Percentiles rank a stretch among this genome's conserved stretches.
Evolutionary conservation across 2,888 invertebrate species (phyloP).

Genomic region (Uropetala carovei): DNA sequence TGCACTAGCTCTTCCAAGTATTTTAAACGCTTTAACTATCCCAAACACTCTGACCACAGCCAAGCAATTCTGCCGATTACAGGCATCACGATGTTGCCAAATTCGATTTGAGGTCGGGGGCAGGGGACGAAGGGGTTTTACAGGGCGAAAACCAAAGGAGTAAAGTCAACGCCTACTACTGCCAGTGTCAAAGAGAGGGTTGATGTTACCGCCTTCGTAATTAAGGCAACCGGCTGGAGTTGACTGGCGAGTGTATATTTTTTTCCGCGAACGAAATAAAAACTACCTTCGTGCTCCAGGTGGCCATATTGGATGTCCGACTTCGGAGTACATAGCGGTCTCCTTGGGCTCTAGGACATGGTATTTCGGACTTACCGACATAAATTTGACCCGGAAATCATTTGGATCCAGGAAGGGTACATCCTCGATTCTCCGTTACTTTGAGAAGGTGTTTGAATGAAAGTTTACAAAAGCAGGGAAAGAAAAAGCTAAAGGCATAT

Average conservation of each 20-base stretch:
- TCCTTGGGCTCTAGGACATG: slow-evolving; percentile 1
- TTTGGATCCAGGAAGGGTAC: neutral
- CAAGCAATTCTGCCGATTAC: slow-evolving; percentile 35
- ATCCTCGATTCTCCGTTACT: too few species aligned
- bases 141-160: slow-evolving; percentile 31
- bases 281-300: neutral
- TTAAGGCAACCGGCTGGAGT: slow-evolving; percentile 55
- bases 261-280: slow-evolving; percentile 10
- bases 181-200: slow-evolving; percentile 48
- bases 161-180: slow-evolving; percentile 29
- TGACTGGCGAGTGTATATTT: slow-evolving; percentile 50
- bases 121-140: slow-evolving; percentile 1
- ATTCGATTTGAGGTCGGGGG: slow-evolving; percentile 48
- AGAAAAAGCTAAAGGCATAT: too few species aligned
- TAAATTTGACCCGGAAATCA: neutral
- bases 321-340: neutral
- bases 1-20: too few species aligned
- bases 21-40: too few species aligned
- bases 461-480: too few species aligned
- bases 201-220: slow-evolving; percentile 47
- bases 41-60: too few species aligned
- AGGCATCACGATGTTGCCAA: slow-evolving; percentile 39
- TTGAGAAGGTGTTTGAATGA: too few species aligned
- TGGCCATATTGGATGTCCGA: slow-evolving; percentile 16
- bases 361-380: neutral